Conservation (phyloP, 1,140 invertebrate species). For the Pogonus chalceus region DNA sequence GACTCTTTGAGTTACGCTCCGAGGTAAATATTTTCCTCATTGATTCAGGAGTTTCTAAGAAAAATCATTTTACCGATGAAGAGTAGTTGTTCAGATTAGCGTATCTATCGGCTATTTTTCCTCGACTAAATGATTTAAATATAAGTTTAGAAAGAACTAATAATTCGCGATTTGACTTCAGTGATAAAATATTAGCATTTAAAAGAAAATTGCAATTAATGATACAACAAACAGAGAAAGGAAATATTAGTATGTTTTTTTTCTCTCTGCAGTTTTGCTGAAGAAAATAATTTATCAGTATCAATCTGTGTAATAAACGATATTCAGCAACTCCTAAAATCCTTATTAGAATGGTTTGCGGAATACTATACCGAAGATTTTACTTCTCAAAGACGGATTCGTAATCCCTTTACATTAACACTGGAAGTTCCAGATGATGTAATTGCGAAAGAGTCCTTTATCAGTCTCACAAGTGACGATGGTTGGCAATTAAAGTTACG, state of each 20-base stretch:
- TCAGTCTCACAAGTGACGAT: slow-evolving; percentile 9
- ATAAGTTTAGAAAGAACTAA: slow-evolving; percentile 11
- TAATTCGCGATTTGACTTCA: slow-evolving; percentile 9
- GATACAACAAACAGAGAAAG: neutral
- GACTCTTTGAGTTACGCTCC: slow-evolving; percentile 22
- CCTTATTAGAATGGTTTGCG: slow-evolving; percentile 2
- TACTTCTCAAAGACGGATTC: too few species aligned
- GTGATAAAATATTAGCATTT: slow-evolving; percentile 12
- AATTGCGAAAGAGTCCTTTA: slow-evolving; percentile 2
- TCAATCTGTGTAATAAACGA: neutral
- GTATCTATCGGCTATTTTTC: slow-evolving; percentile 17
- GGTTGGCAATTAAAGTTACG: slow-evolving; percentile 10
- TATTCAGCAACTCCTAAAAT: neutral
- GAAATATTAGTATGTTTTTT: neutral
- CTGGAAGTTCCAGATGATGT: slow-evolving; percentile 9
- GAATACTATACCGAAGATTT: slow-evolving; percentile 1
- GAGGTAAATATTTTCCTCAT: slow-evolving; percentile 16
- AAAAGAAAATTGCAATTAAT: slow-evolving; percentile 1
- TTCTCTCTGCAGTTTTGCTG: too few species aligned
- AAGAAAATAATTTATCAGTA: neutral
- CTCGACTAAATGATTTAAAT: slow-evolving; percentile 13
- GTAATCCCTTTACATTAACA: too few species aligned
- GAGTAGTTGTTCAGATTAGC: slow-evolving; percentile 18
- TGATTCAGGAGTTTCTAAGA: slow-evolving; percentile 11
- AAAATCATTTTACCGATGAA: slow-evolving; percentile 9